Base-by-base conservation (phyloP, 2,797 vertebrate species). In the Anas bernieri region DNA sequence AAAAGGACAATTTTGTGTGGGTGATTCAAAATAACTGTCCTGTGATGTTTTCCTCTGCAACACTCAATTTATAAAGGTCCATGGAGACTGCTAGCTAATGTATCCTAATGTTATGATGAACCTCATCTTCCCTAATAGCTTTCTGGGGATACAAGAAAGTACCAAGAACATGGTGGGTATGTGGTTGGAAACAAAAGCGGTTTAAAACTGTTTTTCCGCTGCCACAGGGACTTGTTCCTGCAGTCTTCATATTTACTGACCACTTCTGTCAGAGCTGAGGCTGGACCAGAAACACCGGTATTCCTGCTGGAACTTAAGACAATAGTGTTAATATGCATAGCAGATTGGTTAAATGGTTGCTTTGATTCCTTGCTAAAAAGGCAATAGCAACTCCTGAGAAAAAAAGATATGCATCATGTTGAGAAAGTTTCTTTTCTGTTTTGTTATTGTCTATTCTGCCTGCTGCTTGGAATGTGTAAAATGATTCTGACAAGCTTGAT, bases 391-490 rank as follows among this genome's bases (percentile, higher is more conserved):
- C 72, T 91, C 83, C 83, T 35, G 64, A 72, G 90, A 86, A 90
- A 70, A 80, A 80, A 85, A 50, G 33, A 78, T 58, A 52, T n/a
- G 58, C 46, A 85, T 67, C 83, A 31, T 50, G 83, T 96, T 76
- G 80, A 67, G 88, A 93, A 62, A 86, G 41, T 87, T 96, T 95
- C 89, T 90, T 94, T 94, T 77, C 37, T 89, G 21, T 95, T 97
- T 97, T 91, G 67, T 90, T 96, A 77, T 88, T 94, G 81, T 95
- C 83, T 91, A 30, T 64, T 92, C 80, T 80, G 74, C 93, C 84
- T 92, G 94, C 85, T 97, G 77, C 89, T 97, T 95, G 88, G 93
- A 97, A 95, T 96, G 79, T 89, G 86, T 90, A 93, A 92, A 94
- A 92, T 89, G 39, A 93, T 88, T 83, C 92, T 92, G 93, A 94